Conservation (phyloP, 2,888 invertebrate species). For the Coleophora flavipennella region DNA sequence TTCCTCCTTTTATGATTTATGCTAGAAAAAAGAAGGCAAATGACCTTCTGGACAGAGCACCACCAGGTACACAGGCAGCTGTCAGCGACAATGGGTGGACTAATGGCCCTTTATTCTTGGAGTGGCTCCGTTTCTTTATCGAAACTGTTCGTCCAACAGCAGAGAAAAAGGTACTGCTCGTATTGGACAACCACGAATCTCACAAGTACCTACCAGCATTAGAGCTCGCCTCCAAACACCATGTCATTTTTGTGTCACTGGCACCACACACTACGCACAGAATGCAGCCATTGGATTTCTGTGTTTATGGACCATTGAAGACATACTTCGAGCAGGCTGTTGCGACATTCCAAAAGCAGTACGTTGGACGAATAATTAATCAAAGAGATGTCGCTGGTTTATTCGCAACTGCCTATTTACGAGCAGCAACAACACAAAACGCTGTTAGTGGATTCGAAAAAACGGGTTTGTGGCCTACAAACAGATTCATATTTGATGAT, state of each 20-base stretch:
- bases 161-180: background rate
- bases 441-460: conserved; percentile 8
- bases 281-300: background rate
- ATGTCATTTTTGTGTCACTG: conserved; percentile 18
- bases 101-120: background rate
- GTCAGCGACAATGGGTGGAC: background rate
- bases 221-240: conserved; percentile 18
- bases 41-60: background rate
- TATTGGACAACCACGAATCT: conserved; percentile 16
- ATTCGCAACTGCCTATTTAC: conserved; percentile 14
- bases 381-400: conserved; percentile 13
- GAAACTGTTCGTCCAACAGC: background rate
- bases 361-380: conserved; percentile 17
- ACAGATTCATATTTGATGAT: conserved; percentile 3
- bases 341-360: conserved; percentile 14
- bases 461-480: conserved; percentile 16
- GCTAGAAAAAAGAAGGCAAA: background rate
- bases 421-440: conserved; percentile 10
- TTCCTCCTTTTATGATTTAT: conserved; percentile 23
- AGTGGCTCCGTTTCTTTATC: background rate
- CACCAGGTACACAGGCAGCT: background rate
- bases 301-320: conserved; percentile 20
- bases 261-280: conserved; percentile 7
- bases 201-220: conserved; percentile 21
- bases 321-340: conserved; percentile 3